These are phyloP conservation scores for Morone chrysops DNA, from an alignment of 2,113 vertebrate species.

Conservation along the genomic window DNA sequence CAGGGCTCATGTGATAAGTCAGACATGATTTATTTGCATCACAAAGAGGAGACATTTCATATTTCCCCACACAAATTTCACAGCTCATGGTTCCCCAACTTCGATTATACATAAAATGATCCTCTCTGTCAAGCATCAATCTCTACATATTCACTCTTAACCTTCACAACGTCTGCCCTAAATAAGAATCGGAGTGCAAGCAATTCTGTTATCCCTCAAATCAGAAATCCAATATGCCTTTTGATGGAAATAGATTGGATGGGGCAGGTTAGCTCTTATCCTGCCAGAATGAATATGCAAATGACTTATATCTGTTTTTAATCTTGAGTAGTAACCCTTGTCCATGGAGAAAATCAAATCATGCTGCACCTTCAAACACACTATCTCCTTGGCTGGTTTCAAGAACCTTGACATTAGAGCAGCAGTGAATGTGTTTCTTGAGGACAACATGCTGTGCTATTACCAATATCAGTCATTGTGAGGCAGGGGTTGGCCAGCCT, in stretches of 20 bases:
- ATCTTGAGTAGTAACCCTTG: slow-evolving; percentile 52
- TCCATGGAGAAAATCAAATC: slow-evolving; percentile 53
- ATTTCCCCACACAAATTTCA: slow-evolving; percentile 46
- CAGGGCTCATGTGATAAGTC: slow-evolving; percentile 38
- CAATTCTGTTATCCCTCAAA: slow-evolving; percentile 52
- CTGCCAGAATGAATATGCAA: slow-evolving; percentile 59
- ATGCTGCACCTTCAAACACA: slow-evolving; percentile 25
- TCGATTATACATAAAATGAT: slow-evolving; percentile 40
- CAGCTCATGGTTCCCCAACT: slow-evolving; percentile 46
- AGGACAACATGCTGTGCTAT: slow-evolving; percentile 17
- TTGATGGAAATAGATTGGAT: slow-evolving; percentile 50
- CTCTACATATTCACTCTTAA: slow-evolving; percentile 31
- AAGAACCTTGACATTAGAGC: slow-evolving; percentile 12
- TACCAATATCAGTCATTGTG: slow-evolving; percentile 20
- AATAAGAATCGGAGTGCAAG: slow-evolving; percentile 42
- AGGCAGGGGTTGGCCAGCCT: slow-evolving; percentile 15
- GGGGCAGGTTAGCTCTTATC: slow-evolving; percentile 37
- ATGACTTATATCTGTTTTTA: slow-evolving; percentile 35
- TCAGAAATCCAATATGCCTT: slow-evolving; percentile 57
- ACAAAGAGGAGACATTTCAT: slow-evolving; percentile 44
- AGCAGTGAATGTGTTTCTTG: slow-evolving; percentile 24
- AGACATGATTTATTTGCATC: slow-evolving; percentile 66
- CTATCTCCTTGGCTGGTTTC: slow-evolving; percentile 24
- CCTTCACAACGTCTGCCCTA: slow-evolving; percentile 47
- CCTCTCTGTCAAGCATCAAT: slow-evolving; percentile 39